Conservation (phyloP, 2,113 vertebrate species). For the Hypocryptadius cinnamomeus region DNA sequence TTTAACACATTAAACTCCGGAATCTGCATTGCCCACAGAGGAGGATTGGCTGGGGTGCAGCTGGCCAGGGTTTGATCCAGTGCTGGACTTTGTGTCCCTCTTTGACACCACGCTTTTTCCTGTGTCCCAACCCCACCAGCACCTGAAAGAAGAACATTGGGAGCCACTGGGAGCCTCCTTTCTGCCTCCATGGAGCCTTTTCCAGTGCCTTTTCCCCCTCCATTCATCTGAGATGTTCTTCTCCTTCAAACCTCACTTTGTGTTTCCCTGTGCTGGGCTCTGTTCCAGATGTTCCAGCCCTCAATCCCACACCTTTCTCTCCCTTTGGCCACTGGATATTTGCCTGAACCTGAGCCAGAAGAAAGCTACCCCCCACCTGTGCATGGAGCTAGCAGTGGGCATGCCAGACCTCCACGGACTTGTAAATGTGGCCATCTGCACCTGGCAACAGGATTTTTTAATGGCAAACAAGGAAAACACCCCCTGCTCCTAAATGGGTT, state of each 20-base stretch:
- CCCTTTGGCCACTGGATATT: not conserved
- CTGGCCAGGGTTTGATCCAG: not conserved
- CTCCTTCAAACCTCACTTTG: not conserved
- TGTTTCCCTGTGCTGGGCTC: not conserved
- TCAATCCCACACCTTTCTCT: not conserved
- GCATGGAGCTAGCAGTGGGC: not conserved
- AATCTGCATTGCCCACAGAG: rapidly evolving
- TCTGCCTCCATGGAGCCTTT: too few relatives aligned
- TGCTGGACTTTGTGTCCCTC: not conserved
- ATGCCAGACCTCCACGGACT: not conserved
- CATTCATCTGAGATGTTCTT: not conserved
- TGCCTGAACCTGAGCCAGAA: not conserved
- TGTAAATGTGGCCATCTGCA: not conserved
- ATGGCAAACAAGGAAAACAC: not conserved
- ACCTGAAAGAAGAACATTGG: not conserved
- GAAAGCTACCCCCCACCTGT: not conserved
- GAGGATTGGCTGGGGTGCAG: not conserved
- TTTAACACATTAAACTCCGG: not conserved
- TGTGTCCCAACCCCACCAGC: not conserved
- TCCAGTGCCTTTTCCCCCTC: not conserved
- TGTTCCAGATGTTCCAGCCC: not conserved
- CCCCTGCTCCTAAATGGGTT: not conserved
- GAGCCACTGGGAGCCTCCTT: not conserved
- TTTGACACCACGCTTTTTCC: not conserved
- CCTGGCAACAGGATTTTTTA: not conserved